A percentile compares a stretch with the other conserved stretches of the same genome.
These are phyloP conservation scores for Tautogolabrus adspersus DNA, from an alignment of 2,113 vertebrate species.

Conservation along the genomic window DNA sequence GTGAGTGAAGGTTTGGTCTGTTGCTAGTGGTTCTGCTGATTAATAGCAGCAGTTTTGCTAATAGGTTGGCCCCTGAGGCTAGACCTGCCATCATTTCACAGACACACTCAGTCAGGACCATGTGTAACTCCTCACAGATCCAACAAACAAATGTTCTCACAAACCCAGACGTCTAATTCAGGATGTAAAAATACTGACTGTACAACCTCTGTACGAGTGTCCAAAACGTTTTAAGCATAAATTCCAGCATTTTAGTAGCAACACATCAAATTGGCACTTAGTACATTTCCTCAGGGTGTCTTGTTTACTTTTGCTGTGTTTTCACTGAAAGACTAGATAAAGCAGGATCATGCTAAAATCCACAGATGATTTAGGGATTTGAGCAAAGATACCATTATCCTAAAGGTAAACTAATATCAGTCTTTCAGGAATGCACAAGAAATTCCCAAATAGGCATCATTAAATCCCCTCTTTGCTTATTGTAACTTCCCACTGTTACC, in stretches of 20 bases:
- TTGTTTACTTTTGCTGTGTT: slow-evolving; percentile 39
- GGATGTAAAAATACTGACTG: slow-evolving; percentile 5
- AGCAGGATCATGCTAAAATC: slow-evolving; percentile 52
- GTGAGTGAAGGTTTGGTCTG: slow-evolving; percentile 21
- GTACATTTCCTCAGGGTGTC: slow-evolving; percentile 33
- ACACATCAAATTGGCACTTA: slow-evolving; percentile 22
- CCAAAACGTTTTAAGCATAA: not conserved
- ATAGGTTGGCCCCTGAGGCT: slow-evolving; percentile 13
- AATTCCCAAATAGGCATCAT: slow-evolving; percentile 46
- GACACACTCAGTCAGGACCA: slow-evolving; percentile 10
- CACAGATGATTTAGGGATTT: slow-evolving; percentile 55
- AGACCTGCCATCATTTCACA: slow-evolving; percentile 23
- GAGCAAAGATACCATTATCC: slow-evolving; percentile 46
- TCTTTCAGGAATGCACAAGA: slow-evolving; percentile 50
- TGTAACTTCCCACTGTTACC: slow-evolving; percentile 36
- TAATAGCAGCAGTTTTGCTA: slow-evolving; percentile 43
- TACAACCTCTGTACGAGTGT: not conserved
- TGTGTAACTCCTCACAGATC: slow-evolving; percentile 11
- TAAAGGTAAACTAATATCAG: slow-evolving; percentile 49
- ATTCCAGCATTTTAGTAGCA: slow-evolving; percentile 14
- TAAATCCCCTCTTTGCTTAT: slow-evolving; percentile 42
- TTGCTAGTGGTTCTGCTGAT: slow-evolving; percentile 36
- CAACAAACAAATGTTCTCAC: slow-evolving; percentile 27
- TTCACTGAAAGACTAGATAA: slow-evolving; percentile 32
- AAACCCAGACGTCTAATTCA: slow-evolving; percentile 21